phyloP scores from a whole-genome alignment of 1,140 invertebrate species.

The Drosophila mauritiana region DNA sequence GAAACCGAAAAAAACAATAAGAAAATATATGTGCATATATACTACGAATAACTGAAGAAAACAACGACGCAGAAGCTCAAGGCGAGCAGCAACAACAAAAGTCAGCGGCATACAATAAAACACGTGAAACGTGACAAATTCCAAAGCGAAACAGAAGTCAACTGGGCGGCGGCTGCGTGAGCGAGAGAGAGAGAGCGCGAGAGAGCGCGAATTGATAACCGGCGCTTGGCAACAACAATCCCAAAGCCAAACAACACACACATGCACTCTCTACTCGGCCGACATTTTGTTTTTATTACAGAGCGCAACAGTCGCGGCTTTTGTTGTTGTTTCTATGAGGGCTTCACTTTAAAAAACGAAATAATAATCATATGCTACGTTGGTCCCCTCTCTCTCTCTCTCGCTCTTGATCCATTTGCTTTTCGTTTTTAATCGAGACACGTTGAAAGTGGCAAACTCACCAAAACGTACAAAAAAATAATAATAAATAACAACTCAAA shows the following conservation, averaged over 20 bases:
- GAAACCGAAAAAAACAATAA: neutral
- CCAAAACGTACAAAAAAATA: constrained; percentile 32
- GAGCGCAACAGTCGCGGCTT: constrained; percentile 37
- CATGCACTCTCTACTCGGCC: constrained; percentile 20
- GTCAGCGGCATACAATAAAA: constrained; percentile 69
- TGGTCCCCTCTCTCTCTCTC: constrained; percentile 31
- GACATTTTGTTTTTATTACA: constrained; percentile 77
- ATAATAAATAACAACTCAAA: constrained; percentile 50
- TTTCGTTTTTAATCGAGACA: constrained; percentile 68
- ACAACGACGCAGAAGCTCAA: constrained; percentile 59
- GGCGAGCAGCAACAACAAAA: constrained; percentile 41
- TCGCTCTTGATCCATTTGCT: constrained; percentile 14
- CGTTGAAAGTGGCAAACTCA: constrained; percentile 63
- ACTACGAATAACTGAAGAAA: constrained; percentile 18
- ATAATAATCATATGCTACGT: constrained; percentile 77
- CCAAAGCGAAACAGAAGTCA: constrained; percentile 56
- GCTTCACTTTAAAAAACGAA: constrained; percentile 62
- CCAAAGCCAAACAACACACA: constrained; percentile 10
- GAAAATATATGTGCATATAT: constrained; percentile 4
- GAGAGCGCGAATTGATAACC: constrained; percentile 29
- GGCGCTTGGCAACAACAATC: constrained; percentile 73
- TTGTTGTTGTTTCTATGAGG: constrained; percentile 13
- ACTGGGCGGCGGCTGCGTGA: constrained; percentile 57
- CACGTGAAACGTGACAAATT: constrained; percentile 83
- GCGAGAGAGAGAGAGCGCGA: neutral